Conservation (phyloP, 2,888 invertebrate species). For the Cylindroiulus punctatus region DNA sequence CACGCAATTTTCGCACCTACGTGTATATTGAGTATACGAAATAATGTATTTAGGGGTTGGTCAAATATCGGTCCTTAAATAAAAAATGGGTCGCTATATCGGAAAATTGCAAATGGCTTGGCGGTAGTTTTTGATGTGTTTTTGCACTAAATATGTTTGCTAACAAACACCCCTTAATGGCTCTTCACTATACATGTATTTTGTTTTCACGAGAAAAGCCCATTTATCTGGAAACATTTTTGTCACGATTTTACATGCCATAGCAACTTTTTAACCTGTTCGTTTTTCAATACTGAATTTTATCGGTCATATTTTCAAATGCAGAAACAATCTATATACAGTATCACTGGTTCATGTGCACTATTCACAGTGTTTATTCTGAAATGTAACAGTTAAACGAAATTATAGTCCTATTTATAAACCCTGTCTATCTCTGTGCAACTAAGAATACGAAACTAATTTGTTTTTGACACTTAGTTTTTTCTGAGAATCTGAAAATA, state of each 20-base stretch:
- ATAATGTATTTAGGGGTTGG: too few relatives aligned
- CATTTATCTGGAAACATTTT: neutral
- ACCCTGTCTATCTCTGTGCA: too few relatives aligned
- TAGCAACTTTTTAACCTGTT: neutral
- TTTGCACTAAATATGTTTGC: neutral
- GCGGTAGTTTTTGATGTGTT: neutral
- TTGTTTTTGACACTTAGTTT: too few relatives aligned
- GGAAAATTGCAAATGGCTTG: neutral
- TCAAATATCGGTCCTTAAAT: neutral
- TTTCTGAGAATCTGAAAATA: too few relatives aligned
- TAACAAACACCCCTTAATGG: neutral
- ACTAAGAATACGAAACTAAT: too few relatives aligned
- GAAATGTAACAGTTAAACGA: neutral
- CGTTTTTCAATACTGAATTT: neutral
- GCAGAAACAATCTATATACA: too few relatives aligned
- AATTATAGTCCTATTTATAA: neutral
- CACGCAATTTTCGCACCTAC: too few relatives aligned
- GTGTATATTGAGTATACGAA: too few relatives aligned
- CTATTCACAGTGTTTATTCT: neutral
- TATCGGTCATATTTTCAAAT: neutral
- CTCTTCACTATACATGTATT: neutral
- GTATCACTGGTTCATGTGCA: neutral
- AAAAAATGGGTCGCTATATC: slow-evolving; percentile 2
- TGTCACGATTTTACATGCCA: neutral
- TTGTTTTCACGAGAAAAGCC: slow-evolving; percentile 14